Conservation (phyloP, 2,113 vertebrate genomes). For the Panurus biarmicus region DNA sequence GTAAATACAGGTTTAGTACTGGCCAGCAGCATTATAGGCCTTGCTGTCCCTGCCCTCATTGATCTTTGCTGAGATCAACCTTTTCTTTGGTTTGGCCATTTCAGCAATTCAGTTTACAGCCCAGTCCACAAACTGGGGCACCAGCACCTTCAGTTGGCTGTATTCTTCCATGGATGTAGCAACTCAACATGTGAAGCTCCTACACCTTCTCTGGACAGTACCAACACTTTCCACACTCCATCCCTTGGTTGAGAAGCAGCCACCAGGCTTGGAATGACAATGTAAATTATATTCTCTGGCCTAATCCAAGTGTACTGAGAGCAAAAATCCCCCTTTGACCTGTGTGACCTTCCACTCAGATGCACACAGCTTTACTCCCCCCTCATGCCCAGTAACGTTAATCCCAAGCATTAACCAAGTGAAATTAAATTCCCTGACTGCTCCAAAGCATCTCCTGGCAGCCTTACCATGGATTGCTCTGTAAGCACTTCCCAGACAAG, state of each 20-base stretch:
- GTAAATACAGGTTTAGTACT: background rate
- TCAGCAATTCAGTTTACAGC: background rate
- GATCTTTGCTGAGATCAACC: background rate
- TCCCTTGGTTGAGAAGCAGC: background rate
- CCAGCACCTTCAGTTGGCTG: background rate
- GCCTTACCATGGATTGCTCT: conserved; percentile 86
- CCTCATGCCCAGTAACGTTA: background rate
- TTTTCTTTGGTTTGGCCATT: background rate
- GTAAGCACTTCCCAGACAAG: conserved; percentile 91
- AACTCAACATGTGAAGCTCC: background rate
- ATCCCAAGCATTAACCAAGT: background rate
- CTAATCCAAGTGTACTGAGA: background rate
- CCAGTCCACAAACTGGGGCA: background rate
- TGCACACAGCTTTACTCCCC: background rate
- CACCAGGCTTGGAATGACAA: background rate
- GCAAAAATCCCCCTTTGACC: background rate
- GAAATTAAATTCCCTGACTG: background rate
- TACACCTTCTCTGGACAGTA: background rate
- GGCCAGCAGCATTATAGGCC: background rate
- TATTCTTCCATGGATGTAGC: background rate
- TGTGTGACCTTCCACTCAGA: background rate
- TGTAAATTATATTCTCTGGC: background rate
- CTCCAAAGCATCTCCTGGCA: background rate
- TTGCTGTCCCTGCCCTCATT: background rate
- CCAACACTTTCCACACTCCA: background rate